Evolutionary conservation across 2,113 vertebrate genomes (phyloP).

Genomic region (Anser brachyrhynchus): DNA sequence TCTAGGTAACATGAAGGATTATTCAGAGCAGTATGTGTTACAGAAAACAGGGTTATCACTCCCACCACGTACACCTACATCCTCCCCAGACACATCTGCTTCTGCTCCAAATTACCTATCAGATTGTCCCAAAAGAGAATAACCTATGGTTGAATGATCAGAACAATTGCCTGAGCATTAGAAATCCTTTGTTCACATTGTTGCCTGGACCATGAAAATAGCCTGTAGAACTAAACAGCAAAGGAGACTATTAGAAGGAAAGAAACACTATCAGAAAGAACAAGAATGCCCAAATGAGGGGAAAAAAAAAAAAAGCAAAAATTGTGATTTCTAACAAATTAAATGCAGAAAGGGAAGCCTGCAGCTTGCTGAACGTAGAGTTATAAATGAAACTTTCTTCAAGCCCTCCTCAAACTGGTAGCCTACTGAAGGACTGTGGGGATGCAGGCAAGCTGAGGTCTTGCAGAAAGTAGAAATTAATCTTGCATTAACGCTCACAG

Average conservation of each 20-base stretch:
- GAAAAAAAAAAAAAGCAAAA: no score
- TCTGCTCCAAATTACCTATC: conserved; percentile 25
- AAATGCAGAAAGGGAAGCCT: neutral
- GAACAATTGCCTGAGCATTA: conserved; percentile 4
- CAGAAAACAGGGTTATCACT: neutral
- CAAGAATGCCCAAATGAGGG: neutral
- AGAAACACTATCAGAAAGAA: neutral
- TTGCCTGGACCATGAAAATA: neutral
- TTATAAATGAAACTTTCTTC: neutral
- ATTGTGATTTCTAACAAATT: neutral
- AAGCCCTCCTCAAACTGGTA: neutral
- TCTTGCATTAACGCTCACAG: neutral
- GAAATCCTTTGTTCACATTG: neutral
- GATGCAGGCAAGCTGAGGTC: neutral
- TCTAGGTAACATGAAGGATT: neutral
- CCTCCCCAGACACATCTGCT: neutral
- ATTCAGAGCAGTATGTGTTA: neutral
- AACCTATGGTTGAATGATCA: neutral
- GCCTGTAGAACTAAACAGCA: neutral
- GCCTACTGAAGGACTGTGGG: neutral
- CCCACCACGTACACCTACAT: neutral
- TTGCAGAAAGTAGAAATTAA: neutral
- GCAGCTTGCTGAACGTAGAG: neutral
- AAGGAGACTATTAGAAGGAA: neutral
- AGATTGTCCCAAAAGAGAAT: conserved; percentile 4